Evolutionary conservation across 2,888 invertebrate species (phyloP), one percentile per base, ranked within the genome.

Genomic region (Acronicta alni): DNA sequence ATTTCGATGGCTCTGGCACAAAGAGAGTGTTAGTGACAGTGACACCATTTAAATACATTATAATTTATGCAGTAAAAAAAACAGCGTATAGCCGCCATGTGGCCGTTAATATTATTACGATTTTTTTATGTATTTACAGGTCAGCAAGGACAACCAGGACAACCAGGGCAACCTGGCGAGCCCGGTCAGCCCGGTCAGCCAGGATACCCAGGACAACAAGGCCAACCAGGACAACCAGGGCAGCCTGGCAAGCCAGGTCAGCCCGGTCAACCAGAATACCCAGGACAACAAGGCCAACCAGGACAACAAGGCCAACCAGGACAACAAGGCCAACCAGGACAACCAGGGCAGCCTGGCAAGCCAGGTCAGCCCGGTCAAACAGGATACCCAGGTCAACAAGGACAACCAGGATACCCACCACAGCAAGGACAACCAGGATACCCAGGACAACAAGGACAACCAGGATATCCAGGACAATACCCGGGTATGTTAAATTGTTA

Each of bases 231-330:
- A 18, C 55, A 71, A 1, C 81, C 82, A 51, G 83, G 75, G 3
- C 35, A 73, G 1, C 84, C 80, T 15, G 83, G 79, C 6, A 53
- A 72, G 12, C 78, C 82, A 30, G 83, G 82, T 5, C 4, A 57
- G 0, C 79, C 80, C 7, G 80, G 83, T 4, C 35, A 44, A 3
- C 10, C n/a, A 2, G 53, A 46, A 17, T 2, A 35, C 0, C 17
- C 18, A n/a, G 47, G 37, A 1, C 12, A 46, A 9, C 58, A 55
- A 16, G 64, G 64, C n/a, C 12, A 46, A 9, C 58, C 58, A 16
- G 64, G 64, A 16, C 49, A 54, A 4, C 51, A 51, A n/a, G 64
- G 64, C 4, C 1, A 30, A 14, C 60, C 60, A 12, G 60, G 55
- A n/a, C 30, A 49, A 16, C 52, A 52, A 8, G 64, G 64, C 12